A percentile compares a stretch with the other conserved stretches of the same genome.
Evolutionary conservation across 1,140 invertebrate species (phyloP).

Genomic region (Drosophila truncata): DNA sequence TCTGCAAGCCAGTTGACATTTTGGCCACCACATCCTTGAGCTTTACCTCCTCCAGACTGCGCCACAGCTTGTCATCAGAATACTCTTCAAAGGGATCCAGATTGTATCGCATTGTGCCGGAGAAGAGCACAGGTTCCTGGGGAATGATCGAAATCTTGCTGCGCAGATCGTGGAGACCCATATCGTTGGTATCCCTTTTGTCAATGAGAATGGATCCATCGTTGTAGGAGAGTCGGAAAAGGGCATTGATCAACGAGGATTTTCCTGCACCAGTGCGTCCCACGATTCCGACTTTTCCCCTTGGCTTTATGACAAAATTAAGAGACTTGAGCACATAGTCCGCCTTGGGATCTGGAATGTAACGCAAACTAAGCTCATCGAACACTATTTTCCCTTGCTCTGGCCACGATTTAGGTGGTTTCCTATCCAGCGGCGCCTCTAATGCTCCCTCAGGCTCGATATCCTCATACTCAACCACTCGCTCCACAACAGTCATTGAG

Average conservation of each 20-base stretch:
- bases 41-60: constrained; percentile 91
- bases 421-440: too few species aligned
- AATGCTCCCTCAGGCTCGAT: too few species aligned
- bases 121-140: constrained; percentile 95
- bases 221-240: constrained; percentile 91
- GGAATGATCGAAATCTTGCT: constrained; percentile 95
- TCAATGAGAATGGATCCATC: constrained; percentile 91
- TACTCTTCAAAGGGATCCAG: constrained; percentile 95
- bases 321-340: too few species aligned
- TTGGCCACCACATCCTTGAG: constrained; percentile 89
- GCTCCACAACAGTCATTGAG: too few species aligned
- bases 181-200: constrained; percentile 87
- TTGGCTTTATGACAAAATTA: too few species aligned
- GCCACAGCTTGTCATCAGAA: constrained; percentile 92
- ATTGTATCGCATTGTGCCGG: constrained; percentile 92
- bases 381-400: constrained; percentile 89
- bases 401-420: constrained; percentile 90
- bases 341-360: too few species aligned
- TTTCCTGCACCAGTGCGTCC: too few species aligned
- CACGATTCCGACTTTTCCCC: too few species aligned
- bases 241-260: too few species aligned
- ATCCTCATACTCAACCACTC: too few species aligned
- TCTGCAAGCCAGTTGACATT: constrained; percentile 88
- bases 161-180: constrained; percentile 90
- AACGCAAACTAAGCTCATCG: too few species aligned